Percentiles rank a stretch among this genome's conserved stretches.
These are phyloP conservation scores for Erinaceus europaeus DNA, from an alignment of 2,113 vertebrate genomes.

Conservation along the genomic window DNA sequence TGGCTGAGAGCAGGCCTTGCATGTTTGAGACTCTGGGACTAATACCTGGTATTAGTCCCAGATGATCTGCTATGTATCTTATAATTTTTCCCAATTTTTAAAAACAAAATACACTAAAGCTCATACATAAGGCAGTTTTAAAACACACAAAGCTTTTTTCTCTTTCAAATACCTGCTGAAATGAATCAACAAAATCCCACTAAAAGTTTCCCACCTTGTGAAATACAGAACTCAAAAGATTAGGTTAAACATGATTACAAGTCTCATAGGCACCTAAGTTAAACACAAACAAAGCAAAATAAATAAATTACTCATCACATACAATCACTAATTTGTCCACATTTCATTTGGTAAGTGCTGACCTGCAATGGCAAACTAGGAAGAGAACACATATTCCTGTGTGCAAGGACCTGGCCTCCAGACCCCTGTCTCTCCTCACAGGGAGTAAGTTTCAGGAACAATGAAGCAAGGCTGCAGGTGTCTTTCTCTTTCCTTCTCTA, in stretches of 20 bases:
- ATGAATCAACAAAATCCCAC: slow-evolving; percentile 13
- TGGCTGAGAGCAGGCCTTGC: too few species aligned
- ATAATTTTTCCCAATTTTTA: too few species aligned
- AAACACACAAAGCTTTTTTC: slow-evolving; percentile 20
- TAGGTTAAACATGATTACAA: not conserved
- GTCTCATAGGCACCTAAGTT: not conserved
- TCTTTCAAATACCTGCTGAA: slow-evolving; percentile 11
- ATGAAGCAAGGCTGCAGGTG: too few species aligned
- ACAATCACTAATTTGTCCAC: not conserved
- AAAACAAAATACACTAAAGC: slow-evolving; percentile 13
- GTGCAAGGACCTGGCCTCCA: too few species aligned
- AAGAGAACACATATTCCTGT: too few species aligned
- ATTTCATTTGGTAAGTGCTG: not conserved
- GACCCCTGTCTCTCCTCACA: too few species aligned
- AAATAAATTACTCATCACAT: not conserved
- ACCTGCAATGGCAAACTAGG: too few species aligned
- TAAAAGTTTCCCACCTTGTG: not conserved
- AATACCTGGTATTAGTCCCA: too few species aligned
- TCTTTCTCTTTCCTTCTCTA: too few species aligned
- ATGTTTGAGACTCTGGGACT: too few species aligned
- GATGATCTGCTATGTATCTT: too few species aligned
- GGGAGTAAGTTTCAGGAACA: too few species aligned
- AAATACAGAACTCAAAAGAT: not conserved
- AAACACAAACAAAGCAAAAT: not conserved
- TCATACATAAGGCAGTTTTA: not conserved